phyloP scores from a whole-genome alignment of 2,797 vertebrate genomes.

The Sparus aurata region DNA sequence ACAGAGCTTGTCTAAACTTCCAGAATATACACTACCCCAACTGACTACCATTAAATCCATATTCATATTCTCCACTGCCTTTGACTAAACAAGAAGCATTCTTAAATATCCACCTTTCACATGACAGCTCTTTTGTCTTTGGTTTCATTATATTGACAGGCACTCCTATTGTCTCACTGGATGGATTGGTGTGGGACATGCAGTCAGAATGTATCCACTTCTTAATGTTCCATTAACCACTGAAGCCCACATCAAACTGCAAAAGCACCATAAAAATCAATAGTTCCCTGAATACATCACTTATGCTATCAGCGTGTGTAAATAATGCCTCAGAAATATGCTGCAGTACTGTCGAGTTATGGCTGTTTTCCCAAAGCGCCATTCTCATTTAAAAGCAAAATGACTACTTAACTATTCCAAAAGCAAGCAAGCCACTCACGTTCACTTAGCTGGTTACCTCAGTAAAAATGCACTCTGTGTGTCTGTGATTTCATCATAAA shows the following conservation, averaged over 20 bases:
- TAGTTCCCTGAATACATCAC: constrained; percentile 42
- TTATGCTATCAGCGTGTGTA: constrained; percentile 41
- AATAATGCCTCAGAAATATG: constrained; percentile 25
- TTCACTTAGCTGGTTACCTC: constrained; percentile 26
- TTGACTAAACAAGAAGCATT: neutral
- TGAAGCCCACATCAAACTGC: constrained; percentile 14
- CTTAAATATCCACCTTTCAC: neutral
- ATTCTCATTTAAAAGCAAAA: constrained; percentile 50
- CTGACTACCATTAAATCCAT: neutral
- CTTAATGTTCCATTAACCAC: constrained; percentile 6
- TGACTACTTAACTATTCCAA: constrained; percentile 47
- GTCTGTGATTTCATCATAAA: constrained; percentile 41
- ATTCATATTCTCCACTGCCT: neutral
- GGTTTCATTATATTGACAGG: constrained; percentile 21
- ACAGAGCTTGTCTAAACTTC: neutral
- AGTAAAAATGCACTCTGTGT: constrained; percentile 12
- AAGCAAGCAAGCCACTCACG: constrained; percentile 28
- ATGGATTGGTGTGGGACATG: neutral
- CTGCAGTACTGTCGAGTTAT: constrained; percentile 13
- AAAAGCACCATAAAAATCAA: constrained; percentile 40
- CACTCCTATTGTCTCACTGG: constrained; percentile 1
- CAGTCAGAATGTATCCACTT: neutral
- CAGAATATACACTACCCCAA: neutral
- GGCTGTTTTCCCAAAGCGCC: constrained; percentile 26
- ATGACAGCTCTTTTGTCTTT: constrained; percentile 5